These are phyloP conservation scores for Apodemus sylvaticus DNA, from an alignment of 2,113 vertebrate species.

Conservation along the genomic window DNA sequence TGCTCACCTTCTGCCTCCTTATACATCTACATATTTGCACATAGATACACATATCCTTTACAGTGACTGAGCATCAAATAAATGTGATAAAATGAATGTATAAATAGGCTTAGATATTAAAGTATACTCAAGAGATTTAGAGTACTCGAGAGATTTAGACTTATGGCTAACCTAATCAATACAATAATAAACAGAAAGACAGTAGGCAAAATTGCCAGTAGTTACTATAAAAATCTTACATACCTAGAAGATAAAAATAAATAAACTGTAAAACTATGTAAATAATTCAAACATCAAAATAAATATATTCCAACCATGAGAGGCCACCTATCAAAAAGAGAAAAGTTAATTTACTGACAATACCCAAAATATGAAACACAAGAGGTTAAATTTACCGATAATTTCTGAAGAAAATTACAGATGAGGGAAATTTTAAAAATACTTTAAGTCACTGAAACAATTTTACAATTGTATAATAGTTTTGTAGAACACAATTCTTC, in stretches of 20 bases:
- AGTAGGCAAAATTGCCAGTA: background rate
- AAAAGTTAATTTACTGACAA: conserved; percentile 19
- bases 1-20: background rate
- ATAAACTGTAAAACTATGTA: background rate
- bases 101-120: background rate
- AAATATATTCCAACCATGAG: background rate
- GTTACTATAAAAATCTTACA: background rate
- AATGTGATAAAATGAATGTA: background rate
- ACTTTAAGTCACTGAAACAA: background rate
- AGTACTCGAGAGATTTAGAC: background rate
- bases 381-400: background rate
- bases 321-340: background rate
- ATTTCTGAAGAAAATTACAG: conserved; percentile 7
- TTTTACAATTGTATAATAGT: background rate
- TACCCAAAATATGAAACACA: conserved; percentile 13
- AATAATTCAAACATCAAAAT: background rate
- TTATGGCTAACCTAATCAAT: background rate
- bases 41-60: background rate
- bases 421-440: background rate
- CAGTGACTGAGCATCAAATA: background rate
- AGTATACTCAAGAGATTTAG: background rate
- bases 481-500: background rate
- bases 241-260: background rate
- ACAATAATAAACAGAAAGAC: conserved; percentile 28
- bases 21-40: background rate